These are phyloP conservation scores for Caenorhabditis zanzibari DNA, from an alignment of 2,888 invertebrate species.

Conservation along the genomic window DNA sequence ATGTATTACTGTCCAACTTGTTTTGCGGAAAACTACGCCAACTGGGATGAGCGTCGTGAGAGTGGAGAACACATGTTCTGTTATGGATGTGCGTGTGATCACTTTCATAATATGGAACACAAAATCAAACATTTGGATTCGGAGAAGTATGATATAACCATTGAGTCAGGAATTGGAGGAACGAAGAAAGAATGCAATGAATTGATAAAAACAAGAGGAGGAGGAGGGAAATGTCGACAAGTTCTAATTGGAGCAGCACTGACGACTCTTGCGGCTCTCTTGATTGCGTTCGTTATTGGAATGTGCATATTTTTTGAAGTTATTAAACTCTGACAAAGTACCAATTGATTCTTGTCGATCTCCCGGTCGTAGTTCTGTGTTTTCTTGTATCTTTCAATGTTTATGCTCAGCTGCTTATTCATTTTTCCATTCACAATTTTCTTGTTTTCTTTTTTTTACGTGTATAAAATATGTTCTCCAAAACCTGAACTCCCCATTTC, in stretches of 20 bases:
- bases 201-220: background rate
- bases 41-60: constrained; percentile 44
- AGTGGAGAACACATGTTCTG: constrained; percentile 41
- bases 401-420: too few relatives aligned
- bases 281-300: background rate
- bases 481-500: constrained; percentile 8
- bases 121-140: constrained; percentile 11
- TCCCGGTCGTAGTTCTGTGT: background rate
- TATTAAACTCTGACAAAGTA: background rate
- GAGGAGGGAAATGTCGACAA: background rate
- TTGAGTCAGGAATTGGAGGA: background rate
- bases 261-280: background rate
- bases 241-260: background rate
- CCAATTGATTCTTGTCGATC: background rate
- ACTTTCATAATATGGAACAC: constrained; percentile 22
- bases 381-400: background rate
- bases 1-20: constrained; percentile 40
- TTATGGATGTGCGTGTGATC: constrained; percentile 39
- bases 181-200: background rate
- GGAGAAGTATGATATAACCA: background rate
- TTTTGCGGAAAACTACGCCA: constrained; percentile 31
- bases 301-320: background rate
- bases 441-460: background rate
- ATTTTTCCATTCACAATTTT: background rate
- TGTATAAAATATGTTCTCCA: background rate